Evolutionary conservation across 2,113 vertebrate species (phyloP).

Genomic region (Athene noctua): DNA sequence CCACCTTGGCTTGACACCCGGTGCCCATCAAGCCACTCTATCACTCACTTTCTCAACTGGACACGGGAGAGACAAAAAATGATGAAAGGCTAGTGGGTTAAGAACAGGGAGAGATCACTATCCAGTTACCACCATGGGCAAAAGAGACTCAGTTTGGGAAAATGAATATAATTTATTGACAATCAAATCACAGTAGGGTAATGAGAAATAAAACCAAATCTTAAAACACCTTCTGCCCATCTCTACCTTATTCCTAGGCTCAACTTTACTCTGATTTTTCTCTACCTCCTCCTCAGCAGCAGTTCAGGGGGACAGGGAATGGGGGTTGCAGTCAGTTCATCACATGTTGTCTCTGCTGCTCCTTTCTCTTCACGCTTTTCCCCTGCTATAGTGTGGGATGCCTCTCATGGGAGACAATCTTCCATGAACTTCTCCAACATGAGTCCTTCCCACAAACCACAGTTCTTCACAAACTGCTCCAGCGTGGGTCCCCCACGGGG

Average conservation of each 20-base stretch:
- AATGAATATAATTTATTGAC: neutral
- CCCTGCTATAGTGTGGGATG: neutral
- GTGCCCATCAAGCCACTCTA: neutral
- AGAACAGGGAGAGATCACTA: neutral
- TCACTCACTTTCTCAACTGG: neutral
- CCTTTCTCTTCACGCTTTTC: neutral
- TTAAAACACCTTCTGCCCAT: too few relatives aligned
- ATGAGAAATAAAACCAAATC: too few relatives aligned
- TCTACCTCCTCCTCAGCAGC: too few relatives aligned
- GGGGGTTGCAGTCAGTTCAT: too few relatives aligned
- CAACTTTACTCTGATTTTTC: too few relatives aligned
- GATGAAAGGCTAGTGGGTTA: fast-evolving
- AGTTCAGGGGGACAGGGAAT: too few relatives aligned
- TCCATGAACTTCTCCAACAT: neutral
- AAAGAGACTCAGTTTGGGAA: neutral
- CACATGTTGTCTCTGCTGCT: too few relatives aligned
- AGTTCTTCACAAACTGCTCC: neutral
- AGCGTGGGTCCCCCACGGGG: fast-evolving
- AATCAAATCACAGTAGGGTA: too few relatives aligned
- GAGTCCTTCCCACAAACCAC: neutral
- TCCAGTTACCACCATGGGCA: fast-evolving
- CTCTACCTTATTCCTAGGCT: too few relatives aligned
- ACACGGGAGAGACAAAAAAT: neutral
- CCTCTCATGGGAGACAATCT: neutral
- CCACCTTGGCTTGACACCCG: neutral